Evolutionary conservation across 2,888 invertebrate genomes (phyloP), one percentile per base, ranked within the genome.

Genomic region (Pollenia amentaria): DNA sequence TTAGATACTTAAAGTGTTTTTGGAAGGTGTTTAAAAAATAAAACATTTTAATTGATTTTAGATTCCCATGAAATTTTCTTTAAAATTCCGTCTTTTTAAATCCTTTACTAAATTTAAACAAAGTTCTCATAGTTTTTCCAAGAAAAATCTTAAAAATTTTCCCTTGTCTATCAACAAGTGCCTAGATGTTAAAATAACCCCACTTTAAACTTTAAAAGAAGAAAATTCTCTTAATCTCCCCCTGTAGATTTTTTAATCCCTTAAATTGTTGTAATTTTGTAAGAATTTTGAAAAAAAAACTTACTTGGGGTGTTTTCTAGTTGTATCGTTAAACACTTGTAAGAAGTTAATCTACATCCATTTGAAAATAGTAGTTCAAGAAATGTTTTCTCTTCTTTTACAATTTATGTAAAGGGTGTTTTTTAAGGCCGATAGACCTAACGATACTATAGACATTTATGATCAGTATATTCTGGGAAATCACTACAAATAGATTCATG

Each of bases 41-140:
- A 29, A 6, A 29, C 29, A 29, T 10, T 11, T 10, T 60, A 40
- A 57, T 38, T 60, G n/a, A 10, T n/a, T 40, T 11, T 4, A 16
- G 11, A 53, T 70, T 53, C 69, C 53, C 69, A 53, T 70, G 21
- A 44, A 42, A 42, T n/a, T 62, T 53, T 29, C 11, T 9, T 42
- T 9, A 10, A 3, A 8, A 0, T 38, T 12, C 48, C 46, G 57
- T 12, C 11, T 57, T 57, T 18, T 18, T 12, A 3, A 62, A 79
- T 40, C 69, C 62, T 79, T 70, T 51, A 9, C 0, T 78, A 14
- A 44, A 7, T 8, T 46, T n/a, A 16, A 9, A 60, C 29, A 57
- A 16, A 40, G 10, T 77, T 78, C 70, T 40, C 72, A 72, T 53
- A 80, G 44, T 64, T 14, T 38, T 57, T 11, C 21, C 29, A 44